phyloP scores from a whole-genome alignment of 2,113 vertebrate genomes.

The Chiloscyllium plagiosum region DNA sequence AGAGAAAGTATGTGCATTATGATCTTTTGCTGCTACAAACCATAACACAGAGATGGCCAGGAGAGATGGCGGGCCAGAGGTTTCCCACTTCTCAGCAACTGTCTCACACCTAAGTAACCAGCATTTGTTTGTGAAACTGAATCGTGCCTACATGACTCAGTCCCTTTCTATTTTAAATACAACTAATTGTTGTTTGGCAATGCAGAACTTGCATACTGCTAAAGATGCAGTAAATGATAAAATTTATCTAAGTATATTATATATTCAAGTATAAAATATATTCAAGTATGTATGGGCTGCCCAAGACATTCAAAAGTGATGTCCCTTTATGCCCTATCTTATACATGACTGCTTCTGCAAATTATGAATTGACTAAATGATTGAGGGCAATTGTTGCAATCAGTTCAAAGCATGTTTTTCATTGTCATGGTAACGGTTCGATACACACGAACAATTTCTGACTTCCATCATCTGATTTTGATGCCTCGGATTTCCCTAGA shows the following conservation, averaged over 20 bases:
- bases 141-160: background rate
- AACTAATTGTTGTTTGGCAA: background rate
- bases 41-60: background rate
- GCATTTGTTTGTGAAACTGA: background rate
- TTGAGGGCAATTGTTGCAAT: too few species aligned
- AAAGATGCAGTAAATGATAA: too few species aligned
- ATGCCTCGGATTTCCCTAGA: too few species aligned
- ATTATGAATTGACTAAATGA: too few species aligned
- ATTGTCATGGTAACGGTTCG: too few species aligned
- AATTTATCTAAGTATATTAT: too few species aligned
- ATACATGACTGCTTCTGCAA: too few species aligned
- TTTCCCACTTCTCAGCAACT: background rate
- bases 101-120: background rate
- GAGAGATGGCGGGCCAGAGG: background rate
- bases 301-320: background rate
- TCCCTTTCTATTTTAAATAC: background rate
- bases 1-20: background rate
- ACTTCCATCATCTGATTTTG: too few species aligned
- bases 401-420: too few species aligned
- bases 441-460: too few species aligned
- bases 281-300: background rate
- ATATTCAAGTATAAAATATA: background rate
- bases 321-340: too few species aligned
- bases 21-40: background rate
- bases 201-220: too few species aligned